Percentiles rank a stretch among this genome's conserved stretches.
Conservation (phyloP, 2,797 vertebrate species). For the Sternotherus odoratus region DNA sequence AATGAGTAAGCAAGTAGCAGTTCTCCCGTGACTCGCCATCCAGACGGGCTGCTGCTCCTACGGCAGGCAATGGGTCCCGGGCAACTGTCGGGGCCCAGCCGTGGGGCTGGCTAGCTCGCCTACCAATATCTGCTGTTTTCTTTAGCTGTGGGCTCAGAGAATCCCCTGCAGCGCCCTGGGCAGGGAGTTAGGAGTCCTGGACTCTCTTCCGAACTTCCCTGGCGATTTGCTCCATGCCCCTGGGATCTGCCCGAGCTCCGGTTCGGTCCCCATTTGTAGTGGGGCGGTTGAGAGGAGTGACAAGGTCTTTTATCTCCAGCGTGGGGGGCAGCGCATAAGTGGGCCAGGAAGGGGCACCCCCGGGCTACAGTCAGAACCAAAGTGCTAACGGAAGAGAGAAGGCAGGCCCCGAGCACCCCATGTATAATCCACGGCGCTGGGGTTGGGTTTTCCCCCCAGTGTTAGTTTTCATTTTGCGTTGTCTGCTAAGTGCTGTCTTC, state of each 20-base stretch:
- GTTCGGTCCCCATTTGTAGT: neutral
- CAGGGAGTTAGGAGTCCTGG: neutral
- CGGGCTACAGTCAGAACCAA: neutral
- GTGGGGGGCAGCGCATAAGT: neutral
- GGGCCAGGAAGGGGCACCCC: neutral
- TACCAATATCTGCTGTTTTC: neutral
- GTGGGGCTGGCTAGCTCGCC: neutral
- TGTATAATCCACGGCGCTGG: constrained; percentile 1
- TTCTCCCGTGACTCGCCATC: neutral
- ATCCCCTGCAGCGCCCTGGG: neutral
- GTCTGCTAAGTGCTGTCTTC: neutral
- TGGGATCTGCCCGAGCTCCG: neutral
- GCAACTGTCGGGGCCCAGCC: too few species aligned
- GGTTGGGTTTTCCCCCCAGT: neutral
- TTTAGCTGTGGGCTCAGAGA: neutral
- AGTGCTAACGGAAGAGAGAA: neutral
- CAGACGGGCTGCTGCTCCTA: neutral
- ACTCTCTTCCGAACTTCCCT: neutral
- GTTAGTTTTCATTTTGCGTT: constrained; percentile 16
- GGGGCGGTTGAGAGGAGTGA: too few species aligned
- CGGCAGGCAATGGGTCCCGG: too few species aligned
- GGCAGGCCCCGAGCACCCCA: neutral
- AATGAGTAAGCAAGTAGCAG: neutral
- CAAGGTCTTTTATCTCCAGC: neutral
- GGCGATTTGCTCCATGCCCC: neutral